Percentiles rank a stretch among this genome's conserved stretches.
Evolutionary conservation across 1,140 invertebrate genomes (phyloP).

Genomic region (Eueides isabella): DNA sequence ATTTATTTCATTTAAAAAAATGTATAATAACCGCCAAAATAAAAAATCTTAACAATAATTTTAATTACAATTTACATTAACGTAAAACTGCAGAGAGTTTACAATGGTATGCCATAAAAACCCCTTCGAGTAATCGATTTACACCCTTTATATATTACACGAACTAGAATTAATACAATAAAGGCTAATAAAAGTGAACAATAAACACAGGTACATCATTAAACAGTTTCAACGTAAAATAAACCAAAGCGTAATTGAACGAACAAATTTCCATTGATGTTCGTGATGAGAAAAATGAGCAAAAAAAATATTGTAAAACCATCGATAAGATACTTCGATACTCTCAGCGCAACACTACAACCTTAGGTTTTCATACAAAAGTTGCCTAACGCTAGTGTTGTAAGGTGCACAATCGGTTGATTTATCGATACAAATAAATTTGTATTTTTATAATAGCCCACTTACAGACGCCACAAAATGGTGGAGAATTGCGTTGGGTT

Average conservation of each 20-base stretch:
- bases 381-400: slow-evolving; percentile 35
- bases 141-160: not conserved
- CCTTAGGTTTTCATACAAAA: slow-evolving; percentile 28
- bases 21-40: too few species aligned
- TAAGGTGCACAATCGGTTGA: slow-evolving; percentile 38
- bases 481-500: slow-evolving; percentile 72
- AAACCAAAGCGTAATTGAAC: slow-evolving; percentile 69
- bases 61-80: not conserved
- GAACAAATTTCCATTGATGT: slow-evolving; percentile 79
- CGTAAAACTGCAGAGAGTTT: not conserved
- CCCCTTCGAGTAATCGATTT: not conserved
- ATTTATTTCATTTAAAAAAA: too few species aligned
- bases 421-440: slow-evolving; percentile 44
- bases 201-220: slow-evolving; percentile 41
- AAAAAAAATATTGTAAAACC: slow-evolving; percentile 54
- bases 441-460: slow-evolving; percentile 75
- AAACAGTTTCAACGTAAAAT: slow-evolving; percentile 40
- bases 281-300: slow-evolving; percentile 75
- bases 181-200: slow-evolving; percentile 35
- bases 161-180: slow-evolving; percentile 32
- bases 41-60: not conserved
- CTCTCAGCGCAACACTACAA: slow-evolving; percentile 54
- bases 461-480: slow-evolving; percentile 76
- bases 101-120: not conserved
- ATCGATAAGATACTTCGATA: slow-evolving; percentile 56